Conservation (phyloP, 2,888 invertebrate species). For the Strigamia crassipes region DNA sequence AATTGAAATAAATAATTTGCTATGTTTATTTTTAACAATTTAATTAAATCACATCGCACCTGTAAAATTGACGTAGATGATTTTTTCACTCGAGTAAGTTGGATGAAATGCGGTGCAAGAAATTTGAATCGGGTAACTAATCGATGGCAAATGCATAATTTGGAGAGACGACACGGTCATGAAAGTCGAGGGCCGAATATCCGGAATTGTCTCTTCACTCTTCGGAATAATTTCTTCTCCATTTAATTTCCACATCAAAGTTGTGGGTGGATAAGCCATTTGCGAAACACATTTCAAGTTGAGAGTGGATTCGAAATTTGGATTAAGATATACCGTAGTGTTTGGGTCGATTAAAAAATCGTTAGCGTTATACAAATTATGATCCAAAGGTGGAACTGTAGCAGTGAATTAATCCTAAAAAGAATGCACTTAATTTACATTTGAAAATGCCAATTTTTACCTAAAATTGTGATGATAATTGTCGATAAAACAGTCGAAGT, state of each 20-base stretch:
- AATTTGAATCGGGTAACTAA: neutral
- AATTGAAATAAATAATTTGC: neutral
- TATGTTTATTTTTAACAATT: neutral
- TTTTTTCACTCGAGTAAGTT: neutral
- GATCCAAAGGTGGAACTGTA: neutral
- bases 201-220: neutral
- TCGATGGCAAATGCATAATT: neutral
- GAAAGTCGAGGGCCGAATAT: neutral
- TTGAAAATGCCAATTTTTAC: neutral
- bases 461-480: constrained; percentile 12
- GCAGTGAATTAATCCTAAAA: neutral
- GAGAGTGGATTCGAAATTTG: neutral
- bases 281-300: constrained; percentile 19
- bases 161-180: neutral
- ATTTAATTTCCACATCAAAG: neutral
- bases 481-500: neutral
- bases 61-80: neutral
- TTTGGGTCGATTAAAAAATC: neutral
- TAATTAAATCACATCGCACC: neutral
- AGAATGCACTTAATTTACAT: neutral
- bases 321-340: neutral
- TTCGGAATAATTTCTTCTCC: neutral
- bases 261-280: constrained; percentile 8
- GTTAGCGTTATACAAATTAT: neutral
- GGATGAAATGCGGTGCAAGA: constrained; percentile 7